phyloP scores from a whole-genome alignment of 2,113 vertebrate species.

The Opisthocomus hoazin region DNA sequence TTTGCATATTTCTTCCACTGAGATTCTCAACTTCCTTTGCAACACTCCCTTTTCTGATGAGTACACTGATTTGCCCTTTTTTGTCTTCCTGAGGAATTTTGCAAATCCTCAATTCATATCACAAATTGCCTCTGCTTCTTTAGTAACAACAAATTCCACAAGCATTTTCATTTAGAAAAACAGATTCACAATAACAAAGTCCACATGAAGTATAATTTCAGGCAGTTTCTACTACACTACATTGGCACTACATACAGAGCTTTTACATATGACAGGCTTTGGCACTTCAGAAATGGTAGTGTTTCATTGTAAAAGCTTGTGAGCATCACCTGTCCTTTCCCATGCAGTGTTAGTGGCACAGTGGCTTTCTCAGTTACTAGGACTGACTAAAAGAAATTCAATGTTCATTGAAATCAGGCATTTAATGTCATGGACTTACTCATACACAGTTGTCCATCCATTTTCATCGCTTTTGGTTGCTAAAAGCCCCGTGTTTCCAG shows the following conservation, averaged over 20 bases:
- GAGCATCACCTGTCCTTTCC: not conserved
- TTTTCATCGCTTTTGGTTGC: conserved; percentile 97
- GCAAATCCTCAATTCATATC: not conserved
- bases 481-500: conserved; percentile 90
- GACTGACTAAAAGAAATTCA: not conserved
- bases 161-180: not conserved
- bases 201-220: not conserved
- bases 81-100: not conserved
- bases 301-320: not conserved
- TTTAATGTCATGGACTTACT: conserved; percentile 76
- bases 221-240: not conserved
- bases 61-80: not conserved
- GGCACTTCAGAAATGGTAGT: not conserved
- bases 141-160: not conserved
- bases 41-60: not conserved
- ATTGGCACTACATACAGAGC: not conserved
- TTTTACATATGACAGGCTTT: not conserved
- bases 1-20: not conserved
- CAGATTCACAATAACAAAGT: not conserved
- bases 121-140: not conserved
- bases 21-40: not conserved
- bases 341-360: not conserved
- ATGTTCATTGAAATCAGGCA: not conserved
- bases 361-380: not conserved
- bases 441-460: conserved; percentile 95